Base-by-base conservation (phyloP, 2,888 invertebrate species). In the Acronicta psi region DNA sequence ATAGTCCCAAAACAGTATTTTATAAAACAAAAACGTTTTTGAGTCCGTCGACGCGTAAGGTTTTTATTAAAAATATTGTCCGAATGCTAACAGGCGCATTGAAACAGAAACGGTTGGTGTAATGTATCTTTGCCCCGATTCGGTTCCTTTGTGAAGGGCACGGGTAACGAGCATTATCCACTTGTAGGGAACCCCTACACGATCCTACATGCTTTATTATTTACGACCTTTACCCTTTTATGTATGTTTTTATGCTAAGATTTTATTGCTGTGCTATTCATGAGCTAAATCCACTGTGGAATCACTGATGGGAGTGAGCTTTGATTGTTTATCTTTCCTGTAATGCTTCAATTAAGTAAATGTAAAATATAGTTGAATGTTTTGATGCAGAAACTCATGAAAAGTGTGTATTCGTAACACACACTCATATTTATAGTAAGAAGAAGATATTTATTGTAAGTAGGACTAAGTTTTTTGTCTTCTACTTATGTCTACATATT, bases 241-340 rank as follows among this genome's bases (percentile, higher is more conserved):
- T 88, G 89, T 88, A 88, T 91, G 91, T 92, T 92, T 92, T 90
- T 89, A 86, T 85, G 89, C 89, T 92, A 92, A 93, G 93, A 94
- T 93, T 94, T 93, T 91, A 93, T 92, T 90, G 91, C 88, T 77
- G 77, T 77, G 75, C 85, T 90, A 93, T 92, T 94, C 91, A 93
- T 92, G 91, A 90, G 89, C 68, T 83, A 80, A 88, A 88, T 86
- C 86, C 85, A 73, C 72, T 66, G 80, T 79, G 79, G 82, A 88
- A 90, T 88, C 87, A 84, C 83, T 62, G 81, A 73, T 69, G 67
- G 65, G 71, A 75, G 71, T 75, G 53, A 49, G 47, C 41, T 56
- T 69, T 71, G 57, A 73, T 73, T 72, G 64, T 64, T 47, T 60
- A 51, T 62, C 37, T 57, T 43, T 2, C 29, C 18, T 46, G 55